Conservation (phyloP, 2,888 invertebrate species). For the Drosophila atroscutellata region DNA sequence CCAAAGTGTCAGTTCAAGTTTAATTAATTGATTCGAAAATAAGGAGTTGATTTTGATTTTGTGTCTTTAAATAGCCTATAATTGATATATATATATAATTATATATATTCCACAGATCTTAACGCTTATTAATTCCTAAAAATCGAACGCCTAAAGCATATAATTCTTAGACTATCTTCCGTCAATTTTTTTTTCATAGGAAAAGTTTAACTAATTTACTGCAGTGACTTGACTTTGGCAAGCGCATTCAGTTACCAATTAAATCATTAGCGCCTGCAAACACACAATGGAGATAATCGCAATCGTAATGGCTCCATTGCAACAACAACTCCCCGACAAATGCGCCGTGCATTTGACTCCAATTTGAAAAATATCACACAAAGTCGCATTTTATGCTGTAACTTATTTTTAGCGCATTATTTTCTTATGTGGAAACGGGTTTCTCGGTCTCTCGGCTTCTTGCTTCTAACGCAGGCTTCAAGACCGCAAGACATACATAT, state of each 20-base stretch:
- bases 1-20: not conserved
- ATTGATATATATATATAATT: not conserved
- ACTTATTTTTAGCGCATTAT: conserved; percentile 74
- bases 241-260: conserved; percentile 38
- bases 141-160: not conserved
- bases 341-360: conserved; percentile 35
- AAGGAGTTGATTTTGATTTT: not conserved
- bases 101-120: not conserved
- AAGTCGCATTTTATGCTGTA: conserved; percentile 64
- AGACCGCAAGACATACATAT: conserved; percentile 19
- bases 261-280: conserved; percentile 37
- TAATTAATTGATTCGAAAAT: not conserved
- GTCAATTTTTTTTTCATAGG: not conserved
- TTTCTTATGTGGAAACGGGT: conserved; percentile 59
- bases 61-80: not conserved
- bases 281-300: conserved; percentile 49
- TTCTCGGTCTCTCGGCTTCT: conserved; percentile 58
- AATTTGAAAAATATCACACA: conserved; percentile 48
- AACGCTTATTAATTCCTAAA: not conserved
- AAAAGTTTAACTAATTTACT: conserved; percentile 6
- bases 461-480: conserved; percentile 48
- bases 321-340: conserved; percentile 24
- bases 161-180: not conserved
- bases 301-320: conserved; percentile 26
- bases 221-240: conserved; percentile 25